A percentile compares a stretch with the other conserved stretches of the same genome.
Conservation (phyloP, 2,888 invertebrate species). For the Dryomyza anilis region DNA sequence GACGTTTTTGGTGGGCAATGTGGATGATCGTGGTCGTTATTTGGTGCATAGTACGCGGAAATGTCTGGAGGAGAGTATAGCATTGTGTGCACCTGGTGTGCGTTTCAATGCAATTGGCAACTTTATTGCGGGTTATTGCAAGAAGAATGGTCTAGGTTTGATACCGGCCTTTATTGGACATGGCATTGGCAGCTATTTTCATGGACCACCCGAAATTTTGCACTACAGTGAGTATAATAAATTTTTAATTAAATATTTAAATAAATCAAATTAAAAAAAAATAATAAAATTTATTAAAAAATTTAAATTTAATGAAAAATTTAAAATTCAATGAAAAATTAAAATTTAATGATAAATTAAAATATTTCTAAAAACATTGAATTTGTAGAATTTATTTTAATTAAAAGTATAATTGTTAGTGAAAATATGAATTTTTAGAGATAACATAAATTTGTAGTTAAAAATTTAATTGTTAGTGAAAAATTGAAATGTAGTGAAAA, state of each 20-base stretch:
- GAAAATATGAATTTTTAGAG: no score
- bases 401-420: no score
- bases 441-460: no score
- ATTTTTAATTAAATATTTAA: neutral
- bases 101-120: constrained; percentile 69
- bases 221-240: constrained; percentile 72
- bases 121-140: constrained; percentile 70
- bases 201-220: constrained; percentile 88
- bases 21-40: constrained; percentile 73
- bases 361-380: no score
- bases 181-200: constrained; percentile 91
- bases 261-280: no score
- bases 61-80: constrained; percentile 71
- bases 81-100: constrained; percentile 67
- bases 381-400: no score
- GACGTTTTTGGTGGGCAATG: constrained; percentile 83
- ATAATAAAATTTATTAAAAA: no score
- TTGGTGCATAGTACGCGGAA: constrained; percentile 74
- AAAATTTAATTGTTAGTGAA: no score
- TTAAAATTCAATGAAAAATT: no score
- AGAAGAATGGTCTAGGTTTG: constrained; percentile 68
- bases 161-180: constrained; percentile 87
- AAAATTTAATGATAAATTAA: neutral
- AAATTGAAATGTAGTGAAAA: no score
- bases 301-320: no score